Evolutionary conservation across 2,113 vertebrate genomes (phyloP).

Genomic region (Bambusicola thoracicus): DNA sequence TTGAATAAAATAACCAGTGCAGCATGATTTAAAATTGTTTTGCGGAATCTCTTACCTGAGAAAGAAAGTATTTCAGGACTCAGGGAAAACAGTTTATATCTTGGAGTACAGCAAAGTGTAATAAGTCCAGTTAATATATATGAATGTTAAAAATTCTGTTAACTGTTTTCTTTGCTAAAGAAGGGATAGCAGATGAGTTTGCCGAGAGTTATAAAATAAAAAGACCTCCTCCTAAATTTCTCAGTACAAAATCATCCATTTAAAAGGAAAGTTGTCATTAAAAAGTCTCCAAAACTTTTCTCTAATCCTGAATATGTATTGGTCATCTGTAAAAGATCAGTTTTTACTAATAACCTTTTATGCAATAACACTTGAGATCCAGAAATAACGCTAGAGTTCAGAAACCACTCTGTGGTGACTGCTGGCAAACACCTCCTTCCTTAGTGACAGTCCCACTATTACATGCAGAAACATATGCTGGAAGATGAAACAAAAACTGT

Average conservation of each 20-base stretch:
- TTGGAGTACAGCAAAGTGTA: neutral
- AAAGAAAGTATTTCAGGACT: neutral
- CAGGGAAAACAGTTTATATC: neutral
- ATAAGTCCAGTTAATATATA: neutral
- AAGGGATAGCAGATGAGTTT: neutral
- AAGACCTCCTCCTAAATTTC: neutral
- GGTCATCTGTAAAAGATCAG: neutral
- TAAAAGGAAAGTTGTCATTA: neutral
- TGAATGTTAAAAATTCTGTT: neutral
- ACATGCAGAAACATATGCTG: neutral
- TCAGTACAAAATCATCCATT: neutral
- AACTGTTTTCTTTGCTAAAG: neutral
- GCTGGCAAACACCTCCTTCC: constrained; percentile 8
- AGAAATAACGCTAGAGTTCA: neutral
- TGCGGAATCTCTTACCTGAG: neutral
- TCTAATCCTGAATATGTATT: neutral
- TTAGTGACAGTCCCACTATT: neutral
- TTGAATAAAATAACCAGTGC: neutral
- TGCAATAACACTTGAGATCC: neutral
- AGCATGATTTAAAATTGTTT: neutral
- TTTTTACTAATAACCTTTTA: neutral
- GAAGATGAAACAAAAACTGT: constrained; percentile 13
- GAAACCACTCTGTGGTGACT: neutral
- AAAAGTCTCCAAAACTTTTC: neutral
- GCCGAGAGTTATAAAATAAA: neutral